A percentile compares a stretch with the other conserved stretches of the same genome.
These are phyloP conservation scores for Saccostrea echinata DNA, from an alignment of 1,140 invertebrate species.

Conservation along the genomic window DNA sequence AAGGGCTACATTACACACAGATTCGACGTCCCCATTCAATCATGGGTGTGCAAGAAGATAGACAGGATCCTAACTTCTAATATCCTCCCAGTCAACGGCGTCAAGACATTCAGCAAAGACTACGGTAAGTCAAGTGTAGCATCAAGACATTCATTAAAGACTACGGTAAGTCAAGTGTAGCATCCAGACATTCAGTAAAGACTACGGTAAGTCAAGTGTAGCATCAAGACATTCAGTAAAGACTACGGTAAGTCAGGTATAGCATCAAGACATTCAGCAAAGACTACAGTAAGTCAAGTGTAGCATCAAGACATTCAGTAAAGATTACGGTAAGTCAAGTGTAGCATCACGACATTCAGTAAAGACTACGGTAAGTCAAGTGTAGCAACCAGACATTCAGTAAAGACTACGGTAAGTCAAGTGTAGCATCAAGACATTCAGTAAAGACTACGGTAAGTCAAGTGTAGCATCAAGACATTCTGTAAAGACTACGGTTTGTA, in stretches of 20 bases:
- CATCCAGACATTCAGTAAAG: not conserved
- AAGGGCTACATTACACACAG: not conserved
- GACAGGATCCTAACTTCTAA: slow-evolving; percentile 51
- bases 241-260: too few species aligned
- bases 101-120: slow-evolving; percentile 62
- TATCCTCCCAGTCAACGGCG: slow-evolving; percentile 56
- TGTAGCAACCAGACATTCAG: too few species aligned
- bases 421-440: not conserved
- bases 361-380: too few species aligned
- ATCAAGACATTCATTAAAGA: not conserved
- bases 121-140: slow-evolving; percentile 58
- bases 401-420: too few species aligned
- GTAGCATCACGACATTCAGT: too few species aligned
- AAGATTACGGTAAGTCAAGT: slow-evolving; percentile 69
- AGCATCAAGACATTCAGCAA: not conserved
- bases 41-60: slow-evolving; percentile 60
- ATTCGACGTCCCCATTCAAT: slow-evolving; percentile 16
- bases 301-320: slow-evolving; percentile 55
- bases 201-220: not conserved
- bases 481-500: slow-evolving; percentile 15
- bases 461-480: too few species aligned
- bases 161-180: too few species aligned
- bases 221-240: not conserved
- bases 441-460: too few species aligned
- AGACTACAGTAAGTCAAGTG: not conserved